Percentiles rank a stretch among this genome's conserved stretches.
These are phyloP conservation scores for Oscheius onirici DNA, from an alignment of 2,888 invertebrate genomes.

Conservation along the genomic window DNA sequence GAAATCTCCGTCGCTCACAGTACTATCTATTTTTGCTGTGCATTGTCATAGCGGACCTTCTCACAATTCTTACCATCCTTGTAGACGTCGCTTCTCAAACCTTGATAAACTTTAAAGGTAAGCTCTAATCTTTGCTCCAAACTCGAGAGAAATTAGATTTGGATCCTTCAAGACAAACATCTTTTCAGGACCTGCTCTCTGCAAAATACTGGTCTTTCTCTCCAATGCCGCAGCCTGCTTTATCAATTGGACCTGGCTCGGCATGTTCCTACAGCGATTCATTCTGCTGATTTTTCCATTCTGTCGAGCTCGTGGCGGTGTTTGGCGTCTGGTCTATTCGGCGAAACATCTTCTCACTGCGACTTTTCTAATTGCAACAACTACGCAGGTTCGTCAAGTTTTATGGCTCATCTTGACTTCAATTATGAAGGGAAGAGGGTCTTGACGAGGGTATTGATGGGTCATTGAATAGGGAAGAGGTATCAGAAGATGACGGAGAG, in stretches of 20 bases:
- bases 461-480: neutral
- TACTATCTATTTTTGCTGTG: conserved; percentile 61
- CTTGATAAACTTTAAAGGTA: conserved; percentile 48
- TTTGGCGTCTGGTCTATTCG: conserved; percentile 50
- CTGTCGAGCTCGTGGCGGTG: conserved; percentile 47
- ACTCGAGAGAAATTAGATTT: neutral
- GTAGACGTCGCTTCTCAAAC: conserved; percentile 56
- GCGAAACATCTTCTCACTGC: conserved; percentile 51
- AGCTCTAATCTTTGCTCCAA: neutral
- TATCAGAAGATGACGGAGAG: neutral
- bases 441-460: neutral
- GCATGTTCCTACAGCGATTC: conserved; percentile 61
- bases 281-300: conserved; percentile 61
- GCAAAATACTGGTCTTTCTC: conserved; percentile 61
- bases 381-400: conserved; percentile 54
- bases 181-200: conserved; percentile 59
- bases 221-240: conserved; percentile 61
- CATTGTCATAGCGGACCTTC: conserved; percentile 56
- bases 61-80: conserved; percentile 56
- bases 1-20: conserved; percentile 49
- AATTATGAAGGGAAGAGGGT: neutral
- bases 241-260: conserved; percentile 63
- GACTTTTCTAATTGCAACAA: conserved; percentile 51
- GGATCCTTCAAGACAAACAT: neutral
- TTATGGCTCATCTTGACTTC: neutral